Evolutionary conservation across 92 coral and sea anemone genomes (phyloP), one percentile per base, ranked within the genome.

Genomic region (Umimayanthus chanpuru): DNA sequence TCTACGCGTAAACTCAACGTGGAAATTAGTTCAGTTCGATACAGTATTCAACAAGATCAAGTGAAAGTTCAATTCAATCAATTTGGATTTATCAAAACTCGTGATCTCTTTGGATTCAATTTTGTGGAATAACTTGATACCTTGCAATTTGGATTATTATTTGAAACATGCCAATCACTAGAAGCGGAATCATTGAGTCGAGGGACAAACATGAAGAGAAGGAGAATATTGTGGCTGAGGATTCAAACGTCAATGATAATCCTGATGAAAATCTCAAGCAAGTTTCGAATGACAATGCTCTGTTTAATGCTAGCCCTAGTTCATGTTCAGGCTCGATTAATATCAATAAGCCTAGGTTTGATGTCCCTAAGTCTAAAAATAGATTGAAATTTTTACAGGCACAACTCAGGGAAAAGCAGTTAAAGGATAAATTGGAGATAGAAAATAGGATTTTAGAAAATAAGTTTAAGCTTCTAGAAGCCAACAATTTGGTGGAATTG

Each of bases 341-440:
- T 66, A 66, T 4, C 25, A 61, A 61, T 66, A 66, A 66, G 29
- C 25, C 72, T 66, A 66, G 18, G 72, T 20, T 66, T 66, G 72
- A 66, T 66, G 28, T 10, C 18, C 25, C 25, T 61, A 61, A 3
- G 68, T 61, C 68, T 61, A 61, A 61, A 23, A 61, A 66, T 20
- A 66, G 5, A 66, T 66, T 66, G 11, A 8, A 66, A 4, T 66
- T 66, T 7, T 25, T 66, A 10, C 8, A 66, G 72, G 72, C 72
- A 66, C 72, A 66, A 10, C 72, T 66, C 72, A 66, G 72, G 72
- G 29, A 66, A 66, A 66, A 18, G 29, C 72, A 66, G 72, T 66
- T 66, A 18, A 8, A 66, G 25, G 72, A 66, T 4, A 18, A 25
- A 18, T 1, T 66, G 18, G 72, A 66, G 72, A 7, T 66, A 20